phyloP scores from a whole-genome alignment of 2,888 invertebrate genomes.

The Physocephala rufipes region DNA sequence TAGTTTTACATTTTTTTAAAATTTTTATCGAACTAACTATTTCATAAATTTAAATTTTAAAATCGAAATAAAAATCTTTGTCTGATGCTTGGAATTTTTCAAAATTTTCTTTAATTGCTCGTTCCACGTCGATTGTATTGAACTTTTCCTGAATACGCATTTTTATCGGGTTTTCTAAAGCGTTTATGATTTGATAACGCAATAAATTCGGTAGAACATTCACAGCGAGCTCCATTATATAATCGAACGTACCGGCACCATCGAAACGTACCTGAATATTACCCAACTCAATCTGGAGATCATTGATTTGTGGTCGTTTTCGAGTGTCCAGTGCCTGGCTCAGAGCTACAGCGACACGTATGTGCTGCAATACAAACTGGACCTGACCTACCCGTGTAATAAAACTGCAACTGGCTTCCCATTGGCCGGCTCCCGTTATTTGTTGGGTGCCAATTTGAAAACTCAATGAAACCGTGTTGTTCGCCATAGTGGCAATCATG shows the following conservation, averaged over 20 bases:
- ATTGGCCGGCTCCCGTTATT: constrained; percentile 79
- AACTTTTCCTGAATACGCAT: constrained; percentile 75
- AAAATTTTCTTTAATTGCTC: constrained; percentile 75
- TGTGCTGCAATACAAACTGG: constrained; percentile 81
- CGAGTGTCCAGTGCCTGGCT: constrained; percentile 83
- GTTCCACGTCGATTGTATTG: constrained; percentile 78
- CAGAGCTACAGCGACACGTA: constrained; percentile 74
- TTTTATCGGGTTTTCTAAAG: constrained; percentile 80
- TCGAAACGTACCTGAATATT: constrained; percentile 85
- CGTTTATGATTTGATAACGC: constrained; percentile 87
- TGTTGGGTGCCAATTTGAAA: constrained; percentile 83
- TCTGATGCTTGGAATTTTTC: constrained; percentile 71
- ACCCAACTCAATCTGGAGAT: constrained; percentile 81
- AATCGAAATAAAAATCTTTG: constrained; percentile 55
- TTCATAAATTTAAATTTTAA: constrained; percentile 47
- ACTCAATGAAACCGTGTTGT: constrained; percentile 70
- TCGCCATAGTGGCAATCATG: constrained; percentile 76
- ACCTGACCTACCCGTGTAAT: constrained; percentile 77
- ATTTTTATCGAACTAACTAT: not conserved
- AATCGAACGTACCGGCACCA: constrained; percentile 88
- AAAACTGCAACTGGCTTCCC: constrained; percentile 79
- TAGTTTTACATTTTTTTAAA: too few relatives aligned
- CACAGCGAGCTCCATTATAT: constrained; percentile 79
- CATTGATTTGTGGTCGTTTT: constrained; percentile 75
- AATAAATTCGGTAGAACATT: constrained; percentile 86